These are phyloP conservation scores for Smittia sp. DNA, from an alignment of 2,888 invertebrate genomes.

Conservation along the genomic window DNA sequence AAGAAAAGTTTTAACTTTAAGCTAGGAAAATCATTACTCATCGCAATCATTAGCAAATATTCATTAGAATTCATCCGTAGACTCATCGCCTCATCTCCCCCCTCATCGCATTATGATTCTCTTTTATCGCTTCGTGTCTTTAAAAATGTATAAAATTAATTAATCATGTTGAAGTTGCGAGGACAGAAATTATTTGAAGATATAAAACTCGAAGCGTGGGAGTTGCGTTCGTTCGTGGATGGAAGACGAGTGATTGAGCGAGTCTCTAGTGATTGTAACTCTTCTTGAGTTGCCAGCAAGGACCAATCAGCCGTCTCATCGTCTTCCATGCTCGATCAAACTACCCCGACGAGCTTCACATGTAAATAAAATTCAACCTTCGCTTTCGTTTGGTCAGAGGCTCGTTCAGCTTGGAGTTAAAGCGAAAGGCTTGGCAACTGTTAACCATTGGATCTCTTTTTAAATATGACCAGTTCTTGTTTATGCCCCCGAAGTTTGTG, in stretches of 20 bases:
- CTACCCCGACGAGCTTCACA: background rate
- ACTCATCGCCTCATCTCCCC: background rate
- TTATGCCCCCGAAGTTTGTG: background rate
- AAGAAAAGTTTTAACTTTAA: constrained; percentile 8
- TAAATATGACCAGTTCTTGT: background rate
- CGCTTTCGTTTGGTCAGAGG: background rate
- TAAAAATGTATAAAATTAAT: constrained; percentile 29
- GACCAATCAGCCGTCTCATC: too few relatives aligned
- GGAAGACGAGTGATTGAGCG: too few relatives aligned
- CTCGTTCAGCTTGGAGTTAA: too few relatives aligned
- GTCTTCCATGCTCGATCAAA: too few relatives aligned
- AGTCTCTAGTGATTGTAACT: too few relatives aligned
- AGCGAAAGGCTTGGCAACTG: background rate
- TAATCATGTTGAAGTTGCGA: constrained; percentile 23
- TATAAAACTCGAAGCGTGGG: too few relatives aligned
- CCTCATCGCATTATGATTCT: background rate
- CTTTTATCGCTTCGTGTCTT: constrained; percentile 30
- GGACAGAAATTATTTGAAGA: background rate
- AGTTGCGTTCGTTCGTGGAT: too few relatives aligned
- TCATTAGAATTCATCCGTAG: constrained; percentile 18
- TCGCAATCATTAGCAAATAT: constrained; percentile 21
- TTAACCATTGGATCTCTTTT: constrained; percentile 8
- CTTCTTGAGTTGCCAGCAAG: too few relatives aligned
- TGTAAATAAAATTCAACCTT: constrained; percentile 8
- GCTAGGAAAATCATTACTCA: constrained; percentile 4